Base-by-base conservation (phyloP, 2,888 invertebrate species). In the Meta bourneti region DNA sequence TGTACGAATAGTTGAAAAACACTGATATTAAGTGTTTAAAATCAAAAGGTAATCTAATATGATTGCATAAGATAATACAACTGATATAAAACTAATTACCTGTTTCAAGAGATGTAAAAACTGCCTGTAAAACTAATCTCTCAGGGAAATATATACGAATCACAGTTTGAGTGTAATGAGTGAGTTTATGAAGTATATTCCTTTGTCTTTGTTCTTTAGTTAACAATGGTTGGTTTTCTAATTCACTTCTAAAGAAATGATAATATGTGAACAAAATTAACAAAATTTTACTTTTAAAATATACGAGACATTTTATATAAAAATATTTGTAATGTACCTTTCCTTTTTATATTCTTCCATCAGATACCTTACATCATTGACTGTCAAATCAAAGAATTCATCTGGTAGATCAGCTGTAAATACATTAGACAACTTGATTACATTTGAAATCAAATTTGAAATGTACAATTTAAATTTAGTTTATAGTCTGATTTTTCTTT, bases 131-230 rank as follows among this genome's bases (percentile, higher is more conserved):
- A 72, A 98, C 97, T 77, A 97, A 96, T 85, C 97, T 96, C 95
- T 98, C 97, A 4, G 98, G 98, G 95, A 99, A 98, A 94, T 97
- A 97, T 93, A 99, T 95, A 88, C 98, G 96, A 78, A 99, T 97
- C 11, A 98, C 96, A 80, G 97, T 96, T 94, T 96, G 96, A 94
- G 97, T 97, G 95, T 98, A 98, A 83, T 96, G 94, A 13, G 79
- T 20, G 7, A 90, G 19, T 49, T 89, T 83, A 9, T 86, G 78
- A n/a, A 80, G 49, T 93, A 96, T 95, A 94, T 96, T 96, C 52
- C 96, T 94, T 93, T 96, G 95, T 77, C 97, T 95, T 94, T 96
- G 95, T 71, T 96, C 95, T 20, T 96, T 95, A 0, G 98, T 98
- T 94, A 97, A 95, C 78, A 99, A 95, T 1, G 97, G 97, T 13